phyloP scores from a whole-genome alignment of 30 jellyfish, hydroid and myxozoan species.

The Turritopsis dohrnii region DNA sequence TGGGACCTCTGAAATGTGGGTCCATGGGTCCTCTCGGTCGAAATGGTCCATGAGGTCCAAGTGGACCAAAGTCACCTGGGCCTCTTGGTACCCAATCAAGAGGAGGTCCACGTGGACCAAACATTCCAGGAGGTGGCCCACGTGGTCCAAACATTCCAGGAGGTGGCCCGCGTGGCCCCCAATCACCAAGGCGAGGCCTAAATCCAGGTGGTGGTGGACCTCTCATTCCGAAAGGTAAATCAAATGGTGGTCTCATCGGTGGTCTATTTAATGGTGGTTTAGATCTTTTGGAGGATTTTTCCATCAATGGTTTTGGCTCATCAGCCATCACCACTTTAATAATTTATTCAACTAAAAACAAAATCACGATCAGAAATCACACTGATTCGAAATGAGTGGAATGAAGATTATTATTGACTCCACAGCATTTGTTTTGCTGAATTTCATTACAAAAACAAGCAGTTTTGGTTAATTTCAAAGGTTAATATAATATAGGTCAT shows the following conservation, averaged over 20 bases:
- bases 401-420: too few species aligned
- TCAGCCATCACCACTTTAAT: background rate
- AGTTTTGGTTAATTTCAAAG: too few species aligned
- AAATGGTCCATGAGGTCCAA: constrained; percentile 10
- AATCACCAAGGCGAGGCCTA: constrained; percentile 20
- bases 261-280: constrained; percentile 30
- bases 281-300: background rate
- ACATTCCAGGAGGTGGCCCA: constrained; percentile 34
- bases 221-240: constrained; percentile 24
- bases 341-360: background rate
- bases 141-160: constrained; percentile 41
- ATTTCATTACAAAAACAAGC: too few species aligned
- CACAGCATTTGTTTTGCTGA: too few species aligned
- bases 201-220: constrained; percentile 32
- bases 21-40: constrained; percentile 28
- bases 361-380: background rate
- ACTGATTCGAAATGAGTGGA: too few species aligned
- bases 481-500: too few species aligned
- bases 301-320: constrained; percentile 12
- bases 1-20: background rate
- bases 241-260: constrained; percentile 24
- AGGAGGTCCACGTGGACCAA: constrained; percentile 39
- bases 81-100: constrained; percentile 24
- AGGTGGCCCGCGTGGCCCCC: constrained; percentile 38
- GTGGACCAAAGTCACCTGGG: constrained; percentile 22